phyloP scores from a whole-genome alignment of 2,797 vertebrate species.

The Melanotaenia boesemani region DNA sequence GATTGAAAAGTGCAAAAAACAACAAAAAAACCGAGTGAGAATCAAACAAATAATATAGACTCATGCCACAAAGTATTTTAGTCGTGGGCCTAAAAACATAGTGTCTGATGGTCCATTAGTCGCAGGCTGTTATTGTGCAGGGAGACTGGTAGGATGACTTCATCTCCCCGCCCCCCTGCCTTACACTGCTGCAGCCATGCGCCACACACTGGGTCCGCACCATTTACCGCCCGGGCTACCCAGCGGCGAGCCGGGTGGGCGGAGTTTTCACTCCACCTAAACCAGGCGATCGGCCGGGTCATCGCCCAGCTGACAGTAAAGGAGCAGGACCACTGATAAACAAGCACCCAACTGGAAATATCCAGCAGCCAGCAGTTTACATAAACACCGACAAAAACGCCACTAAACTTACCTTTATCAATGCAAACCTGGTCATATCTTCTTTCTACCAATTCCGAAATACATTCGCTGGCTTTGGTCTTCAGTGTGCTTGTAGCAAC shows the following conservation, averaged over 20 bases:
- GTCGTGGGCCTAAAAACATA: neutral
- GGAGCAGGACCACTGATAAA: conserved; percentile 52
- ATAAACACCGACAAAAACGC: neutral
- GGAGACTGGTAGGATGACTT: conserved; percentile 74
- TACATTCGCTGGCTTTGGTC: conserved; percentile 73
- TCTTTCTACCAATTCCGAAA: conserved; percentile 71
- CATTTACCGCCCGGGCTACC: too few relatives aligned
- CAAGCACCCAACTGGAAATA: conserved; percentile 63
- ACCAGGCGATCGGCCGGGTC: too few relatives aligned
- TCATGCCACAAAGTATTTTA: neutral
- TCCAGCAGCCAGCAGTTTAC: conserved; percentile 26
- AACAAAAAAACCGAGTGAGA: neutral
- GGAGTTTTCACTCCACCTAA: too few relatives aligned
- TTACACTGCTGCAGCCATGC: conserved; percentile 74
- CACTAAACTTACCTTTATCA: conserved; percentile 79
- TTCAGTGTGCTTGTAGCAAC: conserved; percentile 83
- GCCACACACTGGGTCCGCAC: conserved; percentile 29
- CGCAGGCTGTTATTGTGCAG: conserved; percentile 36
- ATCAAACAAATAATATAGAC: neutral
- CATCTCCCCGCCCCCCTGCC: conserved; percentile 53
- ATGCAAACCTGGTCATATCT: conserved; percentile 75
- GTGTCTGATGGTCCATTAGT: neutral
- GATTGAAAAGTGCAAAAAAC: neutral
- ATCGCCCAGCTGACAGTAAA: too few relatives aligned
- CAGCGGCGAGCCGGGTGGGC: too few relatives aligned